phyloP scores from a whole-genome alignment of 2,113 vertebrate genomes.

The Sorex fumeus region DNA sequence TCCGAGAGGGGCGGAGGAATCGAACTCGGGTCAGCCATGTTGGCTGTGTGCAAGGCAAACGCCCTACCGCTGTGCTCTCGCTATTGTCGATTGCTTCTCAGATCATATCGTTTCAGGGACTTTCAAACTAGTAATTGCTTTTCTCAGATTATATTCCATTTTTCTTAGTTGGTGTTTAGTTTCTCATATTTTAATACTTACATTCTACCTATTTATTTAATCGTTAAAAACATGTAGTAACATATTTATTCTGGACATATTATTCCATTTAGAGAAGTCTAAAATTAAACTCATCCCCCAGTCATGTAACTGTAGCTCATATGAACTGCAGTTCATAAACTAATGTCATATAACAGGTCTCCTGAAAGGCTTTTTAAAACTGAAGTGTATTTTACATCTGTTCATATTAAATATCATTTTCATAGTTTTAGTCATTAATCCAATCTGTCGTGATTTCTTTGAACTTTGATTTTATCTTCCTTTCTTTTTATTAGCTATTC shows the following conservation, averaged over 20 bases:
- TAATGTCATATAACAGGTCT: constrained; percentile 31
- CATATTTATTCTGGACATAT: background rate
- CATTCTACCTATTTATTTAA: background rate
- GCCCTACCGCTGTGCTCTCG: too few relatives aligned
- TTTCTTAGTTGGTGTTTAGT: background rate
- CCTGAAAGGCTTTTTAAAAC: constrained; percentile 53
- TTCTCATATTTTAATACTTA: constrained; percentile 65
- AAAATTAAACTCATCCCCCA: constrained; percentile 36
- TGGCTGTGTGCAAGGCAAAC: too few relatives aligned
- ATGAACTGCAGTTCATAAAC: background rate
- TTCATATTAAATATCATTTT: constrained; percentile 73
- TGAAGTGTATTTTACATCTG: constrained; percentile 68
- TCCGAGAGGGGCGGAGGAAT: too few relatives aligned
- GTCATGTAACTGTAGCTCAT: constrained; percentile 19
- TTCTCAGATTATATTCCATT: background rate
- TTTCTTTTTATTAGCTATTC: constrained; percentile 73
- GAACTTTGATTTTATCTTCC: constrained; percentile 77
- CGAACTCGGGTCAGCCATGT: too few relatives aligned
- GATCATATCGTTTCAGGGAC: background rate
- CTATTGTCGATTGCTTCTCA: constrained; percentile 7
- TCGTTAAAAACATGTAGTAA: constrained; percentile 6
- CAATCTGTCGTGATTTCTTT: constrained; percentile 76
- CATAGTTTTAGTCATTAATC: constrained; percentile 66
- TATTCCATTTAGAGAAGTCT: background rate
- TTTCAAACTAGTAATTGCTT: constrained; percentile 46